Evolutionary conservation across 2,113 vertebrate genomes (phyloP), one percentile per base, ranked within the genome.

Genomic region (Leptobrachium ailaonicum): DNA sequence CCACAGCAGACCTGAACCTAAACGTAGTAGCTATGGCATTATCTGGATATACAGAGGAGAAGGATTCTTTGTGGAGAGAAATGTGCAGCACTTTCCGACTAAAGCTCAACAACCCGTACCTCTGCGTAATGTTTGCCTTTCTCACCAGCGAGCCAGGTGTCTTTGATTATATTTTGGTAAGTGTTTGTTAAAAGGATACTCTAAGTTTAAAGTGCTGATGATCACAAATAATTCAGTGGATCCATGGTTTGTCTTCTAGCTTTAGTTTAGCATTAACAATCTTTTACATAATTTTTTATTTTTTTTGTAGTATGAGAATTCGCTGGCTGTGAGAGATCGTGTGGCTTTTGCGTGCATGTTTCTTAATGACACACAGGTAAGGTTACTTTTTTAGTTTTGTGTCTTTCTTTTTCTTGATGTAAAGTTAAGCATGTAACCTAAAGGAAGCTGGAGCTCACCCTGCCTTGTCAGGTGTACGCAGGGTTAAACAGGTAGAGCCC

Each of bases 21-120:
- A 99, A 98, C n/a, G 97, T 99, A 41, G 98, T 99, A 73, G 97
- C 97, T 80, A 99, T 99, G 98, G 98, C 97, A 68, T 87, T 99
- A 42, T 99, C 98, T 0, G 98, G 98, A 66, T 97, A 99, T 86
- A 99, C 97, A 0, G 96, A 99, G 20, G 98, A 99, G 87, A 97
- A 97, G 89, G 93, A 94, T 40, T 99, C 98, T 4, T 93, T 99
- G 75, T 99, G 97, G 98, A 93, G 97, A 85, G 98, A 99, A 88
- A 99, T 99, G 98, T 99, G 97, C 89, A 96, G 97, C 89, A 95
- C 96, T 13, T 92, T 98, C 2, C 89, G 98, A 54, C 85, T 98
- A 75, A 97, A 99, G 2, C 11, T 99, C 76, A 96, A 96, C 88
- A 97, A 97, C 86, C 96, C 98, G 0, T 98, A 99, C 87, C 90